Evolutionary conservation across 2,797 vertebrate genomes (phyloP).

Genomic region (Sebastes itinus): DNA sequence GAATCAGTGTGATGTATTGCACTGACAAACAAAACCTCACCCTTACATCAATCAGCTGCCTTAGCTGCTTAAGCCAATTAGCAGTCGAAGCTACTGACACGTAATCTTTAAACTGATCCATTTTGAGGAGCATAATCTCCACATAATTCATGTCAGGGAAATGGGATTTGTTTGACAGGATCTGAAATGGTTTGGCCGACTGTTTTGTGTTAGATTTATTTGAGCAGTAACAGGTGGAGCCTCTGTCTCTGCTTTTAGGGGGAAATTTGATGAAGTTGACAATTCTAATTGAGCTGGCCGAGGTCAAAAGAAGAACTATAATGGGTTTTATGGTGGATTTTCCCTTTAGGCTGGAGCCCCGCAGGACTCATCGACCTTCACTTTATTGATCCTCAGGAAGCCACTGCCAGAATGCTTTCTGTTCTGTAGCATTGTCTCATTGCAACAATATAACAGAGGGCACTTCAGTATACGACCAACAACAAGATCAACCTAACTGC

Average conservation of each 20-base stretch:
- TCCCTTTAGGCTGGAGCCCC: background rate
- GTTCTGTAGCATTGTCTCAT: background rate
- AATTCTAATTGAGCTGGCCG: background rate
- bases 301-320: background rate
- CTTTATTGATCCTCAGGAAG: conserved; percentile 30
- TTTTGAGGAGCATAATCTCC: background rate
- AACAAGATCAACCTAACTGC: background rate
- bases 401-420: background rate
- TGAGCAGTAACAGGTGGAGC: background rate
- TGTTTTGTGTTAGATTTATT: background rate
- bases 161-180: background rate
- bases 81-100: background rate
- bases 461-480: background rate
- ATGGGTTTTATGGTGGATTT: background rate
- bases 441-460: background rate
- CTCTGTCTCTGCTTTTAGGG: background rate
- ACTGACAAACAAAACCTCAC: background rate
- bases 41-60: background rate
- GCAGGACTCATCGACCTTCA: conserved; percentile 12
- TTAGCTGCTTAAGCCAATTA: background rate
- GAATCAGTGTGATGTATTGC: background rate
- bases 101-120: background rate
- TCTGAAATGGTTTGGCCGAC: background rate
- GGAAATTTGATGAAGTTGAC: background rate
- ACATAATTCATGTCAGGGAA: background rate